A percentile compares a stretch with the other conserved stretches of the same genome.
Evolutionary conservation across 2,888 invertebrate genomes (phyloP).

Genomic region (Drosophila diplacantha): DNA sequence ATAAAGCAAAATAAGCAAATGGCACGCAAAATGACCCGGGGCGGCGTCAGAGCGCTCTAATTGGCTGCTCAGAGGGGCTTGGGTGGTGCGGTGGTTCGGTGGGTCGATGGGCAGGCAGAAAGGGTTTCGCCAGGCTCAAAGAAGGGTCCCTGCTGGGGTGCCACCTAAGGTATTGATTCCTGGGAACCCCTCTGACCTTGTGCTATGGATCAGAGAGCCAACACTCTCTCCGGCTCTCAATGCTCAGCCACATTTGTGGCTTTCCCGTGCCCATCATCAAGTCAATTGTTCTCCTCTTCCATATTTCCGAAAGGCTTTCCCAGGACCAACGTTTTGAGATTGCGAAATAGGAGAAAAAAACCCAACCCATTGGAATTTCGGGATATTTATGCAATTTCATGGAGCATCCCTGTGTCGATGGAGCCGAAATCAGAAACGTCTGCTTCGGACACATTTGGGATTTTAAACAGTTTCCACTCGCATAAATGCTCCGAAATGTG

Average conservation of each 20-base stretch:
- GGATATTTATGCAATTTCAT: constrained; percentile 6
- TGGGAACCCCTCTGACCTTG: not conserved
- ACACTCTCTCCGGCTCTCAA: not conserved
- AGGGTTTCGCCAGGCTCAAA: not conserved
- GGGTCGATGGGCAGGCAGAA: not conserved
- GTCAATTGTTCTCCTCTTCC: not conserved
- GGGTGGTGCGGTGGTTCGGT: not conserved
- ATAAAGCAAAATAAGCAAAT: constrained; percentile 43
- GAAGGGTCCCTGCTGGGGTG: no score
- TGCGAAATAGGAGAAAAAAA: not conserved
- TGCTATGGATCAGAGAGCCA: not conserved
- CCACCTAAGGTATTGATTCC: constrained; percentile 1
- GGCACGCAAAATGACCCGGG: constrained; percentile 43
- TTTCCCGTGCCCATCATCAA: not conserved
- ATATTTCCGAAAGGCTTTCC: not conserved
- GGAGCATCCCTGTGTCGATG: not conserved
- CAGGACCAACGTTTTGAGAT: not conserved
- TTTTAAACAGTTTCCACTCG: constrained; percentile 6
- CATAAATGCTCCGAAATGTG: constrained; percentile 2
- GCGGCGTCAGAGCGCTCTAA: constrained; percentile 40
- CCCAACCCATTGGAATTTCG: not conserved
- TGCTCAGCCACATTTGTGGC: not conserved
- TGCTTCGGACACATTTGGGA: constrained; percentile 2
- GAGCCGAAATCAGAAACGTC: not conserved
- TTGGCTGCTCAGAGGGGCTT: constrained; percentile 17